These are phyloP conservation scores for Cotesia congregata DNA, from an alignment of 2,888 invertebrate species.

Conservation along the genomic window DNA sequence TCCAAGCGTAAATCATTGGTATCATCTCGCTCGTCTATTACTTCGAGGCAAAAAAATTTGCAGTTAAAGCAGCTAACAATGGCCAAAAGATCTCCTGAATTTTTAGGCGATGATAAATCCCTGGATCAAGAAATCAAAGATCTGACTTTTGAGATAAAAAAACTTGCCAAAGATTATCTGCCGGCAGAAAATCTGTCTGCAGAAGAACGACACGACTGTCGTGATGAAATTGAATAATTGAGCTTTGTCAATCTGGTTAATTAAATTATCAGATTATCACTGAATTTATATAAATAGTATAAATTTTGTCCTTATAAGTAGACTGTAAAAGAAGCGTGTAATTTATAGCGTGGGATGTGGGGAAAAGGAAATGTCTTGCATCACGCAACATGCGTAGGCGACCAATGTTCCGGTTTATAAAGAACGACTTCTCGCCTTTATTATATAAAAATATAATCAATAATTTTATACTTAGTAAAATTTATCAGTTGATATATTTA, in stretches of 20 bases:
- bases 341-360: constrained; percentile 22
- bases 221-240: constrained; percentile 25
- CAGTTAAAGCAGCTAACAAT: background rate
- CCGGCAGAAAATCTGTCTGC: background rate
- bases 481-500: constrained; percentile 53
- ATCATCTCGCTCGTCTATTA: background rate
- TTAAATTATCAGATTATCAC: background rate
- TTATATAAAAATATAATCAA: constrained; percentile 16
- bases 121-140: constrained; percentile 11
- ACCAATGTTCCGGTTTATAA: constrained; percentile 2
- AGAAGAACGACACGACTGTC: constrained; percentile 27
- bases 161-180: background rate
- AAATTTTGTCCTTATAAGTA: background rate
- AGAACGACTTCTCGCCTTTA: background rate
- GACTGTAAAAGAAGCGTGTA: background rate
- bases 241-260: no score
- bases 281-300: background rate
- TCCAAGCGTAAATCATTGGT: background rate
- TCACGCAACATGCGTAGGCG: constrained; percentile 26
- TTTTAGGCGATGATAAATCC: constrained; percentile 20
- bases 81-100: background rate
- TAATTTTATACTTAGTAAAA: constrained; percentile 8
- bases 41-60: background rate
- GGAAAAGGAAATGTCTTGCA: constrained; percentile 35
- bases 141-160: background rate